A percentile compares a stretch with the other conserved stretches of the same genome.
Evolutionary conservation across 2,113 vertebrate species (phyloP).

Genomic region (Octodon degus): DNA sequence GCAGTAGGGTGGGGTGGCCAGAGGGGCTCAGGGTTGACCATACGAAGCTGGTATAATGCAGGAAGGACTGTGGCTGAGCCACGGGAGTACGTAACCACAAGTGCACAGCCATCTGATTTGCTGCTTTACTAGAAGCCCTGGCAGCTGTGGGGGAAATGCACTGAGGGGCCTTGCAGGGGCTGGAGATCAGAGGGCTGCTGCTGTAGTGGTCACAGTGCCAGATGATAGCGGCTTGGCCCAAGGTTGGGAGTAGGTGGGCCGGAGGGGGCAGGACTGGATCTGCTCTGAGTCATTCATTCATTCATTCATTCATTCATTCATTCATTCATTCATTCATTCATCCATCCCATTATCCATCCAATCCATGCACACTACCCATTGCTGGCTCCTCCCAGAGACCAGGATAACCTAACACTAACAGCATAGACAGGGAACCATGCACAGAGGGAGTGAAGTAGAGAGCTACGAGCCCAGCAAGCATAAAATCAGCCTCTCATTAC

Average conservation of each 20-base stretch:
- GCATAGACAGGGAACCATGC: background rate
- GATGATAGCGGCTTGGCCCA: background rate
- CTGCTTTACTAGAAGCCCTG: background rate
- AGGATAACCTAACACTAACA: background rate
- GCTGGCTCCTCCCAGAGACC: background rate
- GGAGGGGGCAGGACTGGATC: fast-evolving
- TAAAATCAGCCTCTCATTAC: background rate
- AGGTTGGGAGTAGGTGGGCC: fast-evolving
- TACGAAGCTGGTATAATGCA: fast-evolving
- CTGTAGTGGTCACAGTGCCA: fast-evolving
- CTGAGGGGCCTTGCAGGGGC: too few species aligned
- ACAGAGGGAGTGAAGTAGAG: background rate
- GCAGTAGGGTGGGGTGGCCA: fast-evolving
- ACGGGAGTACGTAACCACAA: background rate
- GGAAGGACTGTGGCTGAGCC: background rate
- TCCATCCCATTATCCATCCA: background rate
- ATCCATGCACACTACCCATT: too few species aligned
- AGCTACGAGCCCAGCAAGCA: fast-evolving
- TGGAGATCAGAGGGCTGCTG: fast-evolving
- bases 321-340: background rate
- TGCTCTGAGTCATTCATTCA: background rate
- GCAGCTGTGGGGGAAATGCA: background rate
- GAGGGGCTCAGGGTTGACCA: fast-evolving
- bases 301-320: background rate
- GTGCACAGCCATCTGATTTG: fast-evolving